Conservation (phyloP, 2,113 vertebrate species). For the Plotosus lineatus region DNA sequence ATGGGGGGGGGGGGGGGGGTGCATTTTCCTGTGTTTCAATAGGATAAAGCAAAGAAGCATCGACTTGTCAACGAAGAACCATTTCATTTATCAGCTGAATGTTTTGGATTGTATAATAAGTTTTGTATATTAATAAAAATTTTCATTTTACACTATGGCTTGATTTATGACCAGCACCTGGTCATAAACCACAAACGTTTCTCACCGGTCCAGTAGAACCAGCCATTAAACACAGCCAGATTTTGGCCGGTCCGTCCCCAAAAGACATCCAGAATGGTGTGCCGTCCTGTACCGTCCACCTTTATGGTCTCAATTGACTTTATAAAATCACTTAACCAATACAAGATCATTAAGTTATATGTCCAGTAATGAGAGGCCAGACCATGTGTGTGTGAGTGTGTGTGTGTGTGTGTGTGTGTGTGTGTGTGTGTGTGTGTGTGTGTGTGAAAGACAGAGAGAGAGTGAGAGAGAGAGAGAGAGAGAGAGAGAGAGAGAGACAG, state of each 20-base stretch:
- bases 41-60: conserved; percentile 42
- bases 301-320: conserved; percentile 85
- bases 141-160: conserved; percentile 84
- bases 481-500: conserved; percentile 17
- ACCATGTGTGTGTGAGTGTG: too few species aligned
- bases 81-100: conserved; percentile 92
- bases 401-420: conserved; percentile 45
- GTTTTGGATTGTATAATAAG: conserved; percentile 94
- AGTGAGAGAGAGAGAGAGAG: conserved; percentile 7
- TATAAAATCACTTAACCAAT: too few species aligned
- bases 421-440: conserved; percentile 44
- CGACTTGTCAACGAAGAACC: conserved; percentile 85
- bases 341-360: conserved; percentile 96
- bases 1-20: too few species aligned
- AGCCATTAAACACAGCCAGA: conserved; percentile 77
- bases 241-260: conserved; percentile 58
- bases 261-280: conserved; percentile 73
- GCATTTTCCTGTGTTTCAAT: conserved; percentile 48
- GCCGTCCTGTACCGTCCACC: conserved; percentile 75
- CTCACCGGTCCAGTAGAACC: conserved; percentile 81
- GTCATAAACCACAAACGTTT: conserved; percentile 80
- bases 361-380: conserved; percentile 85
- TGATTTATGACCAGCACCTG: conserved; percentile 91
- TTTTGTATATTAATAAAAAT: conserved; percentile 96
- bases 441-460: conserved; percentile 28